Conservation (phyloP, 2,888 invertebrate species). For the Autographa pulchrina region DNA sequence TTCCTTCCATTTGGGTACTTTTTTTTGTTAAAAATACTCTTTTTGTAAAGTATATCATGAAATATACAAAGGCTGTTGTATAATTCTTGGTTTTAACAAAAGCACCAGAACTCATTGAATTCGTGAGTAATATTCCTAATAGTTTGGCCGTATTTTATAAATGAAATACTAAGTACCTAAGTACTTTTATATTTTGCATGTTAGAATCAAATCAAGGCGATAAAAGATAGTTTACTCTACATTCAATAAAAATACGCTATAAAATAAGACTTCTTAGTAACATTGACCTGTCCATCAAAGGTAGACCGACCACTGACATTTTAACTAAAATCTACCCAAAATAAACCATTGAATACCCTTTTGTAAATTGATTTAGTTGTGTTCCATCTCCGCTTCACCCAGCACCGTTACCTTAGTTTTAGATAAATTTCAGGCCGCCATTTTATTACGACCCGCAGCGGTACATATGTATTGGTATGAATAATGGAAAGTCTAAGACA, state of each 20-base stretch:
- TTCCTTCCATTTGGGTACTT: background rate
- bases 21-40: background rate
- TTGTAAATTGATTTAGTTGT: conserved; percentile 11
- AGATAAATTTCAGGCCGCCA: conserved; percentile 65
- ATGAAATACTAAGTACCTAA: no score
- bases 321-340: background rate
- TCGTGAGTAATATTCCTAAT: no score
- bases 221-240: no score
- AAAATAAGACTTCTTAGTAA: no score
- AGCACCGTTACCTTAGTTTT: conserved; percentile 52
- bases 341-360: background rate
- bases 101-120: no score
- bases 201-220: no score
- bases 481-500: conserved; percentile 74
- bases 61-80: no score
- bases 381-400: conserved; percentile 40
- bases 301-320: background rate
- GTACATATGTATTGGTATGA: conserved; percentile 74
- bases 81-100: no score
- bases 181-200: no score
- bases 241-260: no score
- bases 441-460: conserved; percentile 63
- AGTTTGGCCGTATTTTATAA: no score
- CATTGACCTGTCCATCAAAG: background rate
- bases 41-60: no score